These are phyloP conservation scores for Heterochromis multidens DNA, from an alignment of 2,113 vertebrate species.

Conservation along the genomic window DNA sequence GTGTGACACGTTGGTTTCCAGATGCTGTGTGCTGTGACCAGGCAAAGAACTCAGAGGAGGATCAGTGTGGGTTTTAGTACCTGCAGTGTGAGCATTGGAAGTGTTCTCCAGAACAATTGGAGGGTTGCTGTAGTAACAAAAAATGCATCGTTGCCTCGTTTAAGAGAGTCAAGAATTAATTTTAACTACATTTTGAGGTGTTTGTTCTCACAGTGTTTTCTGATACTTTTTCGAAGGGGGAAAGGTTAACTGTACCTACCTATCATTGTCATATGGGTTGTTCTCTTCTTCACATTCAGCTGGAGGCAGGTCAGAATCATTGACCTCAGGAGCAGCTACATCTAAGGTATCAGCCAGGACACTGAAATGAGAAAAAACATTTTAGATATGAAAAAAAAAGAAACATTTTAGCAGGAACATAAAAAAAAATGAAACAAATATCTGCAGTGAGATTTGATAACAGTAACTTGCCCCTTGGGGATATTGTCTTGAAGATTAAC, in stretches of 20 bases:
- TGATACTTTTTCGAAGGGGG: not conserved
- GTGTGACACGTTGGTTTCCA: constrained; percentile 55
- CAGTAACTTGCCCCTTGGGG: constrained; percentile 73
- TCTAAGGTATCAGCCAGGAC: constrained; percentile 74
- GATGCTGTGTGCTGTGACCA: constrained; percentile 15
- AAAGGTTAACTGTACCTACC: constrained; percentile 68
- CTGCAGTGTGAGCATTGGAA: constrained; percentile 58
- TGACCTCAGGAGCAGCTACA: constrained; percentile 70
- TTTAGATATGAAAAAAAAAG: rapidly evolving
- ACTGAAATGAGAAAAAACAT: constrained; percentile 18
- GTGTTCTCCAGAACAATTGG: constrained; percentile 70
- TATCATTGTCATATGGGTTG: constrained; percentile 79
- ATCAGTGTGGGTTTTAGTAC: constrained; percentile 51
- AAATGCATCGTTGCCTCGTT: not conserved
- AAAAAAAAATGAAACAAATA: not conserved
- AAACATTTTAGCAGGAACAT: not conserved
- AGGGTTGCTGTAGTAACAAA: constrained; percentile 35
- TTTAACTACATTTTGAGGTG: not conserved
- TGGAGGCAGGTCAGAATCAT: constrained; percentile 68
- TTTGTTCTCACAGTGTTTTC: not conserved
- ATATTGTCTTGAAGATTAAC: constrained; percentile 77
- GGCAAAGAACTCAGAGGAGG: constrained; percentile 15
- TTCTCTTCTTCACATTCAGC: constrained; percentile 81
- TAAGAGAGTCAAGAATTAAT: not conserved
- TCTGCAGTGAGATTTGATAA: not conserved